These are phyloP conservation scores for Bombus polaris DNA, from an alignment of 1,140 invertebrate genomes.

Conservation along the genomic window DNA sequence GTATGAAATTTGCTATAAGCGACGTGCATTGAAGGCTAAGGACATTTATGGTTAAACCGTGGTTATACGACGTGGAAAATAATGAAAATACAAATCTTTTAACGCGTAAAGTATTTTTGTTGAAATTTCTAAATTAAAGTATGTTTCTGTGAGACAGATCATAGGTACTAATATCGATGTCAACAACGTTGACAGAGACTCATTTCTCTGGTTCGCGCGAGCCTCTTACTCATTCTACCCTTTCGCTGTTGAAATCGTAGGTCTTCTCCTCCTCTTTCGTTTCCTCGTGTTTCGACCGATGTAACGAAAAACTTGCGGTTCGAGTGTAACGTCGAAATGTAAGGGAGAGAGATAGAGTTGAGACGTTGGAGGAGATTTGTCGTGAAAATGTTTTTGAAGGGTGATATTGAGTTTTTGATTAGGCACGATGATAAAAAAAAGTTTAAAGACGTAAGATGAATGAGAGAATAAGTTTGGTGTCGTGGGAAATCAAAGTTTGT, in stretches of 20 bases:
- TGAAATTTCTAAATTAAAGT: not conserved
- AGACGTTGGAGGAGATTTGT: not conserved
- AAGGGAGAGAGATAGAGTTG: not conserved
- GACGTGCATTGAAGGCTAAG: no score
- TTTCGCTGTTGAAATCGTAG: slow-evolving; percentile 4
- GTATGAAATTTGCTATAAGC: not conserved
- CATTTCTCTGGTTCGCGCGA: not conserved
- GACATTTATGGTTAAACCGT: no score
- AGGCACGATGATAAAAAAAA: not conserved
- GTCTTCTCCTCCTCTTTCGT: slow-evolving; percentile 23
- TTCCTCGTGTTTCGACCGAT: slow-evolving; percentile 26
- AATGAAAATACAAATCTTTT: no score
- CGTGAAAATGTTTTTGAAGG: not conserved
- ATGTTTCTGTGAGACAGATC: not conserved
- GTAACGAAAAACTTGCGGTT: slow-evolving; percentile 28
- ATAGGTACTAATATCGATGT: not conserved
- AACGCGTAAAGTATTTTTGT: not conserved
- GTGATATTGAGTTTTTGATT: not conserved
- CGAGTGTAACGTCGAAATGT: not conserved
- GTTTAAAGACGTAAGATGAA: not conserved
- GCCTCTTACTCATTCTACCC: no score
- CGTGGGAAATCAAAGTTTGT: not conserved
- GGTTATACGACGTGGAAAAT: no score
- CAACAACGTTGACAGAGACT: not conserved
- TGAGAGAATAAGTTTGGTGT: not conserved